Evolutionary conservation across 2,888 invertebrate genomes (phyloP), one percentile per base, ranked within the genome.

Genomic region (Thumatha senex): DNA sequence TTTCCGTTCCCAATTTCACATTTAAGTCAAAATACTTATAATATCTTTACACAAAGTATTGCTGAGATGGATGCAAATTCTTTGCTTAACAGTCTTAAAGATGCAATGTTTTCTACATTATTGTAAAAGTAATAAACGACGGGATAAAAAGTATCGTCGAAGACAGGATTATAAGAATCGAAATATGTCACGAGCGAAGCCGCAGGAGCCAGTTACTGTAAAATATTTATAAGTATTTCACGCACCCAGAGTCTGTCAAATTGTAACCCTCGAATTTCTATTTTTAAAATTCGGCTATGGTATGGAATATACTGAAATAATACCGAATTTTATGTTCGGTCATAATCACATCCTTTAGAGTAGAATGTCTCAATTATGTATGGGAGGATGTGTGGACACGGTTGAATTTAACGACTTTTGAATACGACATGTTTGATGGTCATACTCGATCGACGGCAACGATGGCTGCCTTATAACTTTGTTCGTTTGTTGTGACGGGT

Each of bases 301-400:
- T 63, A 59, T 62, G 70, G 54, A 47, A 51, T 68, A 76, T 65
- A 76, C 82, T 76, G 68, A 81, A 84, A 87, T 84, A 83, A 80
- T 82, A 76, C 74, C 45, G 50, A 80, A 77, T 86, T 89, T 89
- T 88, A 89, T 86, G 89, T 80, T 82, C 84, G 78, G 70, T 74
- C 82, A 83, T 89, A 89, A 89, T 89, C 88, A 88, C 87, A 86
- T 88, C 86, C 89, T 89, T 86, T 86, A 75, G 81, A 82, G 85
- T 89, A 81, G 85, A 88, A 89, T 83, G 86, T 89, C 89, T 90
- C 90, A 89, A 90, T 90, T 90, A 87, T 80, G 81, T 76, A 83
- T 81, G 89, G 85, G 78, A 80, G 82, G 83, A 87, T 84, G 84
- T 89, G 84, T 80, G 80, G 86, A 85, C 85, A 84, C 80, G 83